Conservation (phyloP, 2,888 invertebrate species). For the Geophilus truncorum region DNA sequence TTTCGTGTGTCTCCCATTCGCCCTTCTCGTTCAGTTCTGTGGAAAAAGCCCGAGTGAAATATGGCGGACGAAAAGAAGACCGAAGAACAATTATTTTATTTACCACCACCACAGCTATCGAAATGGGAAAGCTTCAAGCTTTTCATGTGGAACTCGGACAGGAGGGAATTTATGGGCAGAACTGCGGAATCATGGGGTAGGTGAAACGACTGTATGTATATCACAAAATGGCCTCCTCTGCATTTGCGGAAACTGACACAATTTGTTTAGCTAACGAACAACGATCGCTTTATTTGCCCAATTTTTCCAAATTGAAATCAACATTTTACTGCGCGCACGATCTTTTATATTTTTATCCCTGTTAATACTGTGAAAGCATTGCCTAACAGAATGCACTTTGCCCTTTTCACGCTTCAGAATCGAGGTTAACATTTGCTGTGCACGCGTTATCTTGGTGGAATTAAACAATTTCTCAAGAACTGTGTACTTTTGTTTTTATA, state of each 20-base stretch:
- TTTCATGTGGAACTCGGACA: constrained; percentile 89
- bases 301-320: neutral
- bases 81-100: constrained; percentile 34
- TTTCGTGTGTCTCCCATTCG: neutral
- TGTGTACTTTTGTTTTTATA: neutral
- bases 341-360: neutral
- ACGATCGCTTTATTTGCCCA: neutral
- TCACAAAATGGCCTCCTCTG: constrained; percentile 25
- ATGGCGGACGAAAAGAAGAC: constrained; percentile 38
- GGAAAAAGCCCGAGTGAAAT: constrained; percentile 15
- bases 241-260: constrained; percentile 17
- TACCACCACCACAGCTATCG: constrained; percentile 36
- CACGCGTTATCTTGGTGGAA: too few species aligned
- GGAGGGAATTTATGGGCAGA: constrained; percentile 82
- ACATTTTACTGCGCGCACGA: neutral
- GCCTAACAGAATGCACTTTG: neutral
- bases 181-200: constrained; percentile 93
- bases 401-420: neutral
- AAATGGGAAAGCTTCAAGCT: constrained; percentile 74
- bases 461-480: too few species aligned
- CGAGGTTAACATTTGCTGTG: neutral
- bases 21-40: neutral
- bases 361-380: too few species aligned
- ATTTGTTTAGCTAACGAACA: neutral
- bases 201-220: constrained; percentile 45